Conservation (phyloP, 2,888 invertebrate species). For the Eledona agricola region DNA sequence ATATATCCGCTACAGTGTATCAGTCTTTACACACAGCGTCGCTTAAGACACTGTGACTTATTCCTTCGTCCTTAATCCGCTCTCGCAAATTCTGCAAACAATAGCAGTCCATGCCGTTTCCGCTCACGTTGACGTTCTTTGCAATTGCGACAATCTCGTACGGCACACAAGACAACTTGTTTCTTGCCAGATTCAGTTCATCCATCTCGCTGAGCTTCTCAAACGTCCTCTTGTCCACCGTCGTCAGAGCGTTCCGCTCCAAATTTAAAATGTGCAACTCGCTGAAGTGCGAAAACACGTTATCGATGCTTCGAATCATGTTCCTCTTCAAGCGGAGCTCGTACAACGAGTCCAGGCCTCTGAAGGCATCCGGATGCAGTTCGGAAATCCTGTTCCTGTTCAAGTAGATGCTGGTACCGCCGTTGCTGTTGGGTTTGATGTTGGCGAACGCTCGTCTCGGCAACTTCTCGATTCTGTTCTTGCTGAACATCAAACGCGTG, state of each 20-base stretch:
- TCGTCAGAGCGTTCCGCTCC: slow-evolving; percentile 17
- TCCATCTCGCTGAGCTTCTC: slow-evolving; percentile 10
- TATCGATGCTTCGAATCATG: slow-evolving; percentile 42
- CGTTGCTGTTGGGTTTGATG: slow-evolving; percentile 21
- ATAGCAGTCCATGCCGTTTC: too few species aligned
- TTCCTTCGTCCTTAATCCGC: too few species aligned
- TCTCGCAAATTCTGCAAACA: too few species aligned
- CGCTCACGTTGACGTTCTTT: slow-evolving; percentile 3
- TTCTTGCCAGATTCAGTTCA: slow-evolving; percentile 31
- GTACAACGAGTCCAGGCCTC: slow-evolving; percentile 43
- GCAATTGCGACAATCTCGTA: slow-evolving; percentile 20
- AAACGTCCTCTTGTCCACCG: slow-evolving; percentile 7
- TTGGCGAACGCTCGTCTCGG: slow-evolving; percentile 48
- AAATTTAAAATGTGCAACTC: slow-evolving; percentile 17
- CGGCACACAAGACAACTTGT: slow-evolving; percentile 37
- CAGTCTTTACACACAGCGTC: too few species aligned
- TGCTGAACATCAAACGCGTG: slow-evolving; percentile 49
- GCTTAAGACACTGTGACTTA: too few species aligned
- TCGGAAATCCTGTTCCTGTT: slow-evolving; percentile 43
- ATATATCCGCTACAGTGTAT: too few species aligned
- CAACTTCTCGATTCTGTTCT: slow-evolving; percentile 50
- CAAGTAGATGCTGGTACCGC: slow-evolving; percentile 39
- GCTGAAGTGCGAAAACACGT: slow-evolving; percentile 31
- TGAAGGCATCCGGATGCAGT: slow-evolving; percentile 43
- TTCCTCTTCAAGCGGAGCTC: slow-evolving; percentile 49